Percentiles rank a stretch among this genome's conserved stretches.
phyloP scores from a whole-genome alignment of 2,113 vertebrate species.

The Bos javanicus region DNA sequence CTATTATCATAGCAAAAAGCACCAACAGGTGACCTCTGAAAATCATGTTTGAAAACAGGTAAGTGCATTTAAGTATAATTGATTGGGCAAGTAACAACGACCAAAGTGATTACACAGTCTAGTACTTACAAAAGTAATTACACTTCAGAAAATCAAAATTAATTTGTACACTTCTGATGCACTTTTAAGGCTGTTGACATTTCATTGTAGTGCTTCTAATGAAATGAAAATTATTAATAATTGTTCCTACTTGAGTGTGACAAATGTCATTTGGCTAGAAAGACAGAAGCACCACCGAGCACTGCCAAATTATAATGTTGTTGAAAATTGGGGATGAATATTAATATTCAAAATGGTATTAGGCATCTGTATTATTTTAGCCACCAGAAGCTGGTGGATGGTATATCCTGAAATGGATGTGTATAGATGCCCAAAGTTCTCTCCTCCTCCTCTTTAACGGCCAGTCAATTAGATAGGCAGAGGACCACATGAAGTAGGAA shows the following conservation, averaged over 20 bases:
- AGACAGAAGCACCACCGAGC: slow-evolving; percentile 63
- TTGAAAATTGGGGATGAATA: slow-evolving; percentile 42
- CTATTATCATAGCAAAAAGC: not conserved
- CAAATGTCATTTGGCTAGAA: slow-evolving; percentile 83
- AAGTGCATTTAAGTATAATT: slow-evolving; percentile 81
- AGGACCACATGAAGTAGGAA: accelerated
- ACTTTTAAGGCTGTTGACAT: slow-evolving; percentile 87
- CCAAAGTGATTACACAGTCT: slow-evolving; percentile 84
- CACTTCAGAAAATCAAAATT: slow-evolving; percentile 88
- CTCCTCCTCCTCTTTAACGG: not conserved
- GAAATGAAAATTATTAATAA: slow-evolving; percentile 89
- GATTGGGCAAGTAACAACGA: slow-evolving; percentile 79
- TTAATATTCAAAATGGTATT: not conserved
- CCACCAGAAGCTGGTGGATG: not conserved
- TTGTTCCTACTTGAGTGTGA: slow-evolving; percentile 84
- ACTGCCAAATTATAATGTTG: slow-evolving; percentile 42
- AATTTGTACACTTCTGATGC: slow-evolving; percentile 84
- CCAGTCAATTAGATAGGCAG: not conserved
- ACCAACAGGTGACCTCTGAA: slow-evolving; percentile 77
- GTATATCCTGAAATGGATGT: not conserved
- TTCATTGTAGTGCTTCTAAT: slow-evolving; percentile 86
- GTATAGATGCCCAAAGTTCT: accelerated
- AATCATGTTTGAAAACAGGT: slow-evolving; percentile 80
- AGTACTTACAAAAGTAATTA: slow-evolving; percentile 84
- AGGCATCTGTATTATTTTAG: not conserved